A percentile compares a stretch with the other conserved stretches of the same genome.
phyloP scores from a whole-genome alignment of 1,140 invertebrate genomes.

The Papilio polyxenes region DNA sequence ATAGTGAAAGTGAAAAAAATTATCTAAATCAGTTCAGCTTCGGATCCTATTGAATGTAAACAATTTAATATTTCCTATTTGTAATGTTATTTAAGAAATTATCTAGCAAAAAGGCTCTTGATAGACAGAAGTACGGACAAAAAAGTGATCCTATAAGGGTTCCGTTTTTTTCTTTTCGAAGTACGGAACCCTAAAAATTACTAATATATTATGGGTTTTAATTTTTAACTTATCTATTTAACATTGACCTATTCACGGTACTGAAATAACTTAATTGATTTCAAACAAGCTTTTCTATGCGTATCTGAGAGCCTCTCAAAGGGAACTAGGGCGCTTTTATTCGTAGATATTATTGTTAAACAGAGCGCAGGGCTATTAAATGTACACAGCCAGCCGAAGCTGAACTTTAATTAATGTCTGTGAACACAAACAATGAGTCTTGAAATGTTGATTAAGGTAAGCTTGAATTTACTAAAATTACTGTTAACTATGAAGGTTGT shows the following conservation, averaged over 20 bases:
- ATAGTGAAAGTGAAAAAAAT: no score
- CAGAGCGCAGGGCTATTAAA: conserved; percentile 32
- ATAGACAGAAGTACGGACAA: no score
- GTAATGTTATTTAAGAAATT: no score
- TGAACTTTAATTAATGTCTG: conserved; percentile 38
- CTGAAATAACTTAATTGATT: conserved; percentile 10
- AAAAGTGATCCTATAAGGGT: no score
- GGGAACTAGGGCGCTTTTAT: conserved; percentile 27
- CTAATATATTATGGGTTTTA: neutral
- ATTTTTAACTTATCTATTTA: neutral
- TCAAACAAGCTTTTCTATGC: conserved; percentile 14
- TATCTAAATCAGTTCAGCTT: no score
- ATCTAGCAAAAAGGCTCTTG: no score
- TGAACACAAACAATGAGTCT: conserved; percentile 35
- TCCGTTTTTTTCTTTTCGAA: no score
- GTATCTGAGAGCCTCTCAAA: conserved; percentile 14
- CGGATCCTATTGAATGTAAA: no score
- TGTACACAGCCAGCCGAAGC: conserved; percentile 30
- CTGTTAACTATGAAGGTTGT: neutral
- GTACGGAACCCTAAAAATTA: no score
- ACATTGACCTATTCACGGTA: neutral
- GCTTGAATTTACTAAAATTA: conserved; percentile 10
- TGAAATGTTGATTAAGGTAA: conserved; percentile 9
- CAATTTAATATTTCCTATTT: no score
- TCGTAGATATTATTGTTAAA: conserved; percentile 28